A percentile compares a stretch with the other conserved stretches of the same genome.
Conservation (phyloP, 2,797 vertebrate genomes). For the Passerculus sandwichensis region DNA sequence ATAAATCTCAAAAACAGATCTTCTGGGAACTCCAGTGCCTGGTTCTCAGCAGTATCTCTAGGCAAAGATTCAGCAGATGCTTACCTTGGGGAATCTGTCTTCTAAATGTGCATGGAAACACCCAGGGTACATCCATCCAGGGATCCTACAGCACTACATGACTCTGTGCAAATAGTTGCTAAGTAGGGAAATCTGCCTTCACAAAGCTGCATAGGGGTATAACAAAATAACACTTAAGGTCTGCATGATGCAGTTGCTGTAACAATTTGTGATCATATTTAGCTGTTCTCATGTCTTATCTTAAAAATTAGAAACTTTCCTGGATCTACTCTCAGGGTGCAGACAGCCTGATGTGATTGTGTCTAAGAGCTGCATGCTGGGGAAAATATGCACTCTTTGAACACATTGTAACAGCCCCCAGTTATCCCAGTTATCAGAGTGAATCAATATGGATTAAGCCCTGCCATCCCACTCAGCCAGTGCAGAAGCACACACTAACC, state of each 20-base stretch:
- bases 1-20: neutral
- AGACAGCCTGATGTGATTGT: neutral
- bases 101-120: neutral
- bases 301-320: neutral
- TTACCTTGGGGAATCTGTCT: neutral
- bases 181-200: neutral
- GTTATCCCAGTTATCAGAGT: neutral
- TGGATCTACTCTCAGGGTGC: neutral
- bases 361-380: neutral
- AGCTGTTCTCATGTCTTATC: neutral
- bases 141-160: neutral
- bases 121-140: neutral
- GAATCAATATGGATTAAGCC: neutral
- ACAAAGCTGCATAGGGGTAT: neutral
- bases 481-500: neutral
- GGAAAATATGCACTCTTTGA: neutral
- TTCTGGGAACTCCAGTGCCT: neutral
- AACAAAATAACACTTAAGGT: neutral
- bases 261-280: neutral
- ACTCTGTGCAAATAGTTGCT: neutral
- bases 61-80: neutral
- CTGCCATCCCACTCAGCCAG: neutral
- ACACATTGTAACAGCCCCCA: neutral
- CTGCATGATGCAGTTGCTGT: neutral
- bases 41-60: neutral